These are phyloP conservation scores for Australoheros facetus DNA, from an alignment of 2,797 vertebrate species.

Conservation along the genomic window DNA sequence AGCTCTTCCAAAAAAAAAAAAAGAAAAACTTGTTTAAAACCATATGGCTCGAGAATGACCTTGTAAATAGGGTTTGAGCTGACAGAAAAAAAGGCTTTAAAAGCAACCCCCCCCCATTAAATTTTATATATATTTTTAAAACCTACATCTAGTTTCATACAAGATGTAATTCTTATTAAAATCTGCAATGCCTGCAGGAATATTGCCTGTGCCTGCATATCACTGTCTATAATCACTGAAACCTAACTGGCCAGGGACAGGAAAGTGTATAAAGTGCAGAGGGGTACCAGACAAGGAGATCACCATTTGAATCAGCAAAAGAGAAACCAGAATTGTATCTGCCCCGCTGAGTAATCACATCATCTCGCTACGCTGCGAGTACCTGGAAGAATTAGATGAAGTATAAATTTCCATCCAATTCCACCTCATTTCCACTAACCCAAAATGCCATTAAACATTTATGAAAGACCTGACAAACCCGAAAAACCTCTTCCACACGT, in stretches of 20 bases:
- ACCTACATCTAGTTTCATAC: not conserved
- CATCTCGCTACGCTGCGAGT: not conserved
- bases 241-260: not conserved
- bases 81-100: not conserved
- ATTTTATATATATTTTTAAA: not conserved
- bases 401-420: not conserved
- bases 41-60: slow-evolving; percentile 39
- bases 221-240: not conserved
- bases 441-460: not conserved
- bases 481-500: not conserved
- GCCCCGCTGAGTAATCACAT: not conserved
- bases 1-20: slow-evolving; percentile 23
- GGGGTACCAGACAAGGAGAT: not conserved
- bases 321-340: not conserved
- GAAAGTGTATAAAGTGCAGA: not conserved
- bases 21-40: slow-evolving; percentile 22
- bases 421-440: not conserved
- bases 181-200: too few species aligned
- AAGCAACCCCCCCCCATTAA: not conserved
- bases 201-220: not conserved
- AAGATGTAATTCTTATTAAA: not conserved
- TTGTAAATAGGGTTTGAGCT: slow-evolving; percentile 14
- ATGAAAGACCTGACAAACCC: not conserved
- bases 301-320: not conserved
- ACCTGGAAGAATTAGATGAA: not conserved